These are phyloP conservation scores for Sussaba pulchella DNA, from an alignment of 2,888 invertebrate genomes.

Conservation along the genomic window DNA sequence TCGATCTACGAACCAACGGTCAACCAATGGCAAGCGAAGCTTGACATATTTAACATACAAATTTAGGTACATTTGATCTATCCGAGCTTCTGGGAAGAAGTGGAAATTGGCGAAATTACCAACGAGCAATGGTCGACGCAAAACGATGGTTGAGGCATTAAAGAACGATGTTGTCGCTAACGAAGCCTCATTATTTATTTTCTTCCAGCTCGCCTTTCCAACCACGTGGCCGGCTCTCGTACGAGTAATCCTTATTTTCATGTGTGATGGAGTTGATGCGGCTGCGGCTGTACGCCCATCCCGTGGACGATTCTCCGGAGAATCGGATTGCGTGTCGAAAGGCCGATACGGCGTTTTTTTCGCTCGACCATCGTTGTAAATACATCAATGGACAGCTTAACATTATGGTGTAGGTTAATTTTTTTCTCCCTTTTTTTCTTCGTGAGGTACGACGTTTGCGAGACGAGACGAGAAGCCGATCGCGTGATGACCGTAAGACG, in stretches of 20 bases:
- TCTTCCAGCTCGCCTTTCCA: too few species aligned
- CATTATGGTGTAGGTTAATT: background rate
- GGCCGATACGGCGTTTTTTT: slow-evolving; percentile 50
- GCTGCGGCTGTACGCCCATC: background rate
- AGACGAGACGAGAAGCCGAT: slow-evolving; percentile 28
- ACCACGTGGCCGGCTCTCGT: too few species aligned
- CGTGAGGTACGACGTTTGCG: too few species aligned
- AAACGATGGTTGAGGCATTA: slow-evolving; percentile 45
- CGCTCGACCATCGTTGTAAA: slow-evolving; percentile 34
- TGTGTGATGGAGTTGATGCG: background rate
- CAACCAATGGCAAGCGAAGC: background rate
- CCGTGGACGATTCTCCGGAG: slow-evolving; percentile 45
- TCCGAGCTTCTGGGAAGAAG: slow-evolving; percentile 43
- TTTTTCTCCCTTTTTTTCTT: background rate
- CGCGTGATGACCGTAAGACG: slow-evolving; percentile 27
- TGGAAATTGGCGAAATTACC: background rate
- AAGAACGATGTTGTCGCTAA: slow-evolving; percentile 60
- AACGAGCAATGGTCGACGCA: background rate
- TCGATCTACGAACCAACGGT: background rate
- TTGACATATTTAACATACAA: slow-evolving; percentile 26
- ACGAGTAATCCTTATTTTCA: slow-evolving; percentile 17
- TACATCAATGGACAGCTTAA: background rate
- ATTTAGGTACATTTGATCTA: slow-evolving; percentile 50
- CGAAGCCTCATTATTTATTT: slow-evolving; percentile 67
- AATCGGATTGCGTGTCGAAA: slow-evolving; percentile 38